Conservation (phyloP, 2,888 invertebrate genomes). For the Campoplex nolae region DNA sequence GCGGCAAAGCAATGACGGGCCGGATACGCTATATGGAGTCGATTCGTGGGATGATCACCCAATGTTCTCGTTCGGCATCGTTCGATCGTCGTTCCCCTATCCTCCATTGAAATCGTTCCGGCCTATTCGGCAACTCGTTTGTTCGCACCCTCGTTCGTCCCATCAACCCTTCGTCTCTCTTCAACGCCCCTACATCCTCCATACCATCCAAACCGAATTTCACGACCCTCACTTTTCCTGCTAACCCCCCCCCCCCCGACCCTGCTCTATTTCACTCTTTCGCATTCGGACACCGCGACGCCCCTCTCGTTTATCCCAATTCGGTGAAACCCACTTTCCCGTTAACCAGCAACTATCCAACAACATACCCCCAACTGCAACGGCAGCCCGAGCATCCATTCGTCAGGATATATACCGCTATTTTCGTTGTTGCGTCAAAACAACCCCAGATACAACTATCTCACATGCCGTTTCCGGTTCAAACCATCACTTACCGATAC, state of each 20-base stretch:
- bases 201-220: conserved; percentile 41
- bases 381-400: conserved; percentile 5
- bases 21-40: conserved; percentile 24
- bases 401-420: conserved; percentile 42
- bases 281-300: conserved; percentile 11
- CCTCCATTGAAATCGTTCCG: conserved; percentile 59
- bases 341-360: conserved; percentile 41
- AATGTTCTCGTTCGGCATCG: conserved; percentile 42
- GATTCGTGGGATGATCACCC: conserved; percentile 57
- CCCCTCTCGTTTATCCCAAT: conserved; percentile 38
- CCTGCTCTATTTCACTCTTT: neutral
- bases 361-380: conserved; percentile 1
- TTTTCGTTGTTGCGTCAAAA: conserved; percentile 67
- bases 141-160: conserved; percentile 56
- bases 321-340: conserved; percentile 21
- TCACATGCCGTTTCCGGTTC: neutral
- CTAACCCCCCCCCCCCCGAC: conserved; percentile 24
- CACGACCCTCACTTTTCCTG: conserved; percentile 53
- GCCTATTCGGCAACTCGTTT: conserved; percentile 64
- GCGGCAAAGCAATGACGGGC: conserved; percentile 37
- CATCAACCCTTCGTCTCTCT: conserved; percentile 59
- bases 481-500: conserved; percentile 11
- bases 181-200: conserved; percentile 32
- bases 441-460: conserved; percentile 45
- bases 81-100: conserved; percentile 7